These are phyloP conservation scores for Sinopyrophorus schimmeli DNA, from an alignment of 2,888 invertebrate species.

Conservation along the genomic window DNA sequence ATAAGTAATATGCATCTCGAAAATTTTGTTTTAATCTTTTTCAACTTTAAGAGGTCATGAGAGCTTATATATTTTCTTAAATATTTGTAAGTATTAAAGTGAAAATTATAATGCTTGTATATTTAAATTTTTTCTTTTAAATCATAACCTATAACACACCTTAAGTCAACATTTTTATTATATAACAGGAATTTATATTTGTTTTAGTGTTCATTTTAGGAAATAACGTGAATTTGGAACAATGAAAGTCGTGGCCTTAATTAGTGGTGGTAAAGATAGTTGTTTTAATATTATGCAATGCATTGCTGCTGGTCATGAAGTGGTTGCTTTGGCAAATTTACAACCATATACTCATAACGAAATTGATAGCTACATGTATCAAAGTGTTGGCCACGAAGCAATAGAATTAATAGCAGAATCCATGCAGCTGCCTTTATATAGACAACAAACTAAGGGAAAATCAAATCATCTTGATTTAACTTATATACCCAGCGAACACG, in stretches of 20 bases:
- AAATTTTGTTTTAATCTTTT: too few relatives aligned
- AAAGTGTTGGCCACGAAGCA: slow-evolving; percentile 97
- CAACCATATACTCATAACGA: slow-evolving; percentile 82
- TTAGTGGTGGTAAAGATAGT: slow-evolving; percentile 99
- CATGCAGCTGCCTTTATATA: slow-evolving; percentile 88
- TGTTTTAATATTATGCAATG: slow-evolving; percentile 99
- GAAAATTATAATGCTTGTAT: too few relatives aligned
- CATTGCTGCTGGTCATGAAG: slow-evolving; percentile 90
- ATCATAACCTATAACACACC: too few relatives aligned
- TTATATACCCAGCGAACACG: slow-evolving; percentile 80
- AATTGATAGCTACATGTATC: slow-evolving; percentile 86
- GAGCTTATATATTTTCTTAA: too few relatives aligned
- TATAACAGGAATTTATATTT: too few relatives aligned
- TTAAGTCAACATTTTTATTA: too few relatives aligned
- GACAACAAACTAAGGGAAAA: slow-evolving; percentile 80
- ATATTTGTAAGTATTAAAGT: too few relatives aligned
- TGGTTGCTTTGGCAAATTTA: slow-evolving; percentile 95
- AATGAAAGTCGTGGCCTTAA: slow-evolving; percentile 87
- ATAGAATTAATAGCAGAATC: slow-evolving; percentile 91
- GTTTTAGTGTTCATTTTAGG: too few relatives aligned
- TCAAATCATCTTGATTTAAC: slow-evolving; percentile 78
- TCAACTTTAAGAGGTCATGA: too few relatives aligned
- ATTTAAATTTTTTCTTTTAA: too few relatives aligned
- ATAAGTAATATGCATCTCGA: too few relatives aligned
- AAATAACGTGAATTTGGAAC: too few relatives aligned